Percentiles rank a stretch among this genome's conserved stretches.
Evolutionary conservation across 2,113 vertebrate species (phyloP).

Genomic region (Raja brachyura): DNA sequence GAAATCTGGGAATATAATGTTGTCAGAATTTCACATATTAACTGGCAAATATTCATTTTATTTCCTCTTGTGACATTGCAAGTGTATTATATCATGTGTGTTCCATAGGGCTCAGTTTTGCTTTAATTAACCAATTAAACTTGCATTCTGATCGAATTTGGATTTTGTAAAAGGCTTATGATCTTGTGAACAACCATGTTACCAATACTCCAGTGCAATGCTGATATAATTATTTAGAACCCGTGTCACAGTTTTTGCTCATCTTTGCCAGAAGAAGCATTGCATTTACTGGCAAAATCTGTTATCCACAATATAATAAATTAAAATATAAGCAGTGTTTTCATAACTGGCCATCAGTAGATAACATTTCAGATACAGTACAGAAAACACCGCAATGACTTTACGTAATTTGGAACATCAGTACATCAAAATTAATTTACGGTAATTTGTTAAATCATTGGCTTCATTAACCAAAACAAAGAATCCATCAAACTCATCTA

Average conservation of each 20-base stretch:
- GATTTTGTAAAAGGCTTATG: background rate
- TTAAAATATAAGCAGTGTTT: background rate
- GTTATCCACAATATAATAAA: background rate
- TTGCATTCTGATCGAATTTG: background rate
- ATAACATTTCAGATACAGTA: background rate
- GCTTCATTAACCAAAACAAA: background rate
- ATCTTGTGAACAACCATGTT: background rate
- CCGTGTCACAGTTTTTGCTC: background rate
- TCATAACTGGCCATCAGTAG: background rate
- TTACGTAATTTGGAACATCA: background rate
- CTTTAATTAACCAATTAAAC: background rate
- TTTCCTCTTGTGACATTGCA: background rate
- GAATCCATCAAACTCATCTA: background rate
- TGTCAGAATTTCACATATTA: background rate
- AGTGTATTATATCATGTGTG: background rate
- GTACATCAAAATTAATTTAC: conserved; percentile 3
- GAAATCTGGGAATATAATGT: background rate
- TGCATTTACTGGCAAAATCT: background rate
- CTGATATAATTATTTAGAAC: background rate
- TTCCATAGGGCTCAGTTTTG: background rate
- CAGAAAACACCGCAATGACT: background rate
- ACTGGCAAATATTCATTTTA: background rate
- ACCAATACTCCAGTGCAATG: background rate
- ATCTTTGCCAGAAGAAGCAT: background rate
- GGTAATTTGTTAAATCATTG: background rate